Conservation (phyloP, 2,888 invertebrate species). For the Andrena bucephala region DNA sequence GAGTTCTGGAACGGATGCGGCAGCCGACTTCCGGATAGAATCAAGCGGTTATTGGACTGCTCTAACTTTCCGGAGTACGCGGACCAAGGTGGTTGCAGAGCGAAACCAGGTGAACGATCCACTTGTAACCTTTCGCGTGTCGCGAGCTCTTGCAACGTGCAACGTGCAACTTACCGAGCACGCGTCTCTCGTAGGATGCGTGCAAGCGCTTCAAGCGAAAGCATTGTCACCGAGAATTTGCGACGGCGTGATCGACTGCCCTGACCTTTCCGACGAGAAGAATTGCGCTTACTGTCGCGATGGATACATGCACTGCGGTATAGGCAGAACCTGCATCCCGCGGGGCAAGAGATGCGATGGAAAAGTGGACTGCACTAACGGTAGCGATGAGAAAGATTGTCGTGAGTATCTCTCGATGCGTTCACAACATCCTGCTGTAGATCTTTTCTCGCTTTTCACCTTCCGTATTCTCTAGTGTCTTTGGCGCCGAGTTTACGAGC, state of each 20-base stretch:
- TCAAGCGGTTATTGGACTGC: constrained; percentile 91
- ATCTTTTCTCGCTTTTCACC: background rate
- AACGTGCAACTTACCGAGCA: background rate
- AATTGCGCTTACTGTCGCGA: constrained; percentile 92
- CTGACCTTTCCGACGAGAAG: constrained; percentile 93
- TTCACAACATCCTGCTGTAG: background rate
- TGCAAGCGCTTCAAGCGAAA: constrained; percentile 90
- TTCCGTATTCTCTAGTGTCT: constrained; percentile 87
- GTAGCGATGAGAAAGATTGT: constrained; percentile 94
- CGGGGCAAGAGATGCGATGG: constrained; percentile 92
- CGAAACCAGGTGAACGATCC: constrained; percentile 89
- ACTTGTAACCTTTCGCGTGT: background rate
- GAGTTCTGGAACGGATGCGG: constrained; percentile 95
- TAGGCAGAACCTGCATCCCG: constrained; percentile 91
- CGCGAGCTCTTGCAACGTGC: background rate
- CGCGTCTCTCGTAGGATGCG: constrained; percentile 87
- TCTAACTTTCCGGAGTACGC: constrained; percentile 92
- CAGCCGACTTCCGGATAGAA: constrained; percentile 89
- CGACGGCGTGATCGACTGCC: constrained; percentile 95
- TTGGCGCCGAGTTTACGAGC: constrained; percentile 90
- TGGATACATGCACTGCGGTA: constrained; percentile 92
- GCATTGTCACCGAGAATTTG: constrained; percentile 92
- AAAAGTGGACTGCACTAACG: constrained; percentile 93
- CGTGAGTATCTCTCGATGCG: constrained; percentile 87
- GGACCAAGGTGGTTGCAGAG: constrained; percentile 90